These are phyloP conservation scores for Chymomyza procnemis DNA, from an alignment of 2,888 invertebrate species.

Conservation along the genomic window DNA sequence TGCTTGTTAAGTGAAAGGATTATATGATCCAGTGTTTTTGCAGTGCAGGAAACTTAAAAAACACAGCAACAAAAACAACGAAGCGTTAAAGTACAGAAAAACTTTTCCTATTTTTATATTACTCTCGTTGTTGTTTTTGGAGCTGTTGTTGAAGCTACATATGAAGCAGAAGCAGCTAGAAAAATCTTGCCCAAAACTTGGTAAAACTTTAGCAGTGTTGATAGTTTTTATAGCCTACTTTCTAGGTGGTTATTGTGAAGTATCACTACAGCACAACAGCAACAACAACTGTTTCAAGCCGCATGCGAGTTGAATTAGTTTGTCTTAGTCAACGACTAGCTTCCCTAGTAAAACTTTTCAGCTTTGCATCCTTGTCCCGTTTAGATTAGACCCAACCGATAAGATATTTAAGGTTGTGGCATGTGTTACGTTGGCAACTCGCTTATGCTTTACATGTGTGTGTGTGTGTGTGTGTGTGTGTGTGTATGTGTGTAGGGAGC, in stretches of 20 bases:
- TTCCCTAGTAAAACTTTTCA: background rate
- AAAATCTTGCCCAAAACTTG: conserved; percentile 47
- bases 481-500: background rate
- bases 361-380: conserved; percentile 42
- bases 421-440: conserved; percentile 59
- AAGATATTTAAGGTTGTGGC: conserved; percentile 35
- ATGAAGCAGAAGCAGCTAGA: conserved; percentile 4
- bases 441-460: too few relatives aligned
- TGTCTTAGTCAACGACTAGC: background rate
- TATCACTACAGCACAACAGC: conserved; percentile 20
- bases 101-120: conserved; percentile 59
- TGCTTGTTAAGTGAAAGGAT: conserved; percentile 72
- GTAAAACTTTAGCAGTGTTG: conserved; percentile 56
- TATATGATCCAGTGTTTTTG: conserved; percentile 59
- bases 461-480: background rate
- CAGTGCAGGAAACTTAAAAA: conserved; percentile 41
- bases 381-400: conserved; percentile 64
- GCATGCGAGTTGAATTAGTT: conserved; percentile 2
- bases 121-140: conserved; percentile 44
- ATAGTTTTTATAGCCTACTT: conserved; percentile 68
- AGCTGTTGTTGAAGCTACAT: background rate
- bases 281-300: conserved; percentile 30
- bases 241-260: conserved; percentile 32
- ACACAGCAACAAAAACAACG: conserved; percentile 25
- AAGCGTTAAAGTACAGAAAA: conserved; percentile 1